A percentile compares a stretch with the other conserved stretches of the same genome.
phyloP scores from a whole-genome alignment of 2,797 vertebrate genomes.

The Melanotaenia boesemani region DNA sequence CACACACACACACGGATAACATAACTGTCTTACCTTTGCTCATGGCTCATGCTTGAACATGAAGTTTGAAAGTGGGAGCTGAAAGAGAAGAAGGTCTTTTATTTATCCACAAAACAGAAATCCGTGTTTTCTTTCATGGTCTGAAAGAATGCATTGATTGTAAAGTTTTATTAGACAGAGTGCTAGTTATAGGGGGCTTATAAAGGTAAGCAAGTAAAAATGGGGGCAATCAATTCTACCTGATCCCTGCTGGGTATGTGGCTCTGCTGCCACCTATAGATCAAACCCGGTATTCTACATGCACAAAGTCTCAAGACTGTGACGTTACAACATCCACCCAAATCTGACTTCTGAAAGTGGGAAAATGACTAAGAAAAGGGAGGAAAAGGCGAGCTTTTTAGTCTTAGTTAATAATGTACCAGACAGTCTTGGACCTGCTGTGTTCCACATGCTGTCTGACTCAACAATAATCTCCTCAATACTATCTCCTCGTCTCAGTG shows the following conservation, averaged over 20 bases:
- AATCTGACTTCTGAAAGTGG: constrained; percentile 19
- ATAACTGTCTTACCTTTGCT: constrained; percentile 68
- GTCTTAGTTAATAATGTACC: constrained; percentile 11
- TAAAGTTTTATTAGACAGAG: constrained; percentile 47
- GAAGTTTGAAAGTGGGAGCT: constrained; percentile 71
- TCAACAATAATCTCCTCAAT: constrained; percentile 39
- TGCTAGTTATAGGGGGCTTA: constrained; percentile 27
- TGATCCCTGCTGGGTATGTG: constrained; percentile 59
- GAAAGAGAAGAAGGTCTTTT: constrained; percentile 49
- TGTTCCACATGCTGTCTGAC: constrained; percentile 35
- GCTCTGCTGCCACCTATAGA: constrained; percentile 77
- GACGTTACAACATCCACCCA: constrained; percentile 29
- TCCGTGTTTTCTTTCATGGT: constrained; percentile 17
- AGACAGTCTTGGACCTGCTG: constrained; percentile 8
- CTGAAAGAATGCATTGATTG: constrained; percentile 45
- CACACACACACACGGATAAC: not conserved
- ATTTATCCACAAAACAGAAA: constrained; percentile 33
- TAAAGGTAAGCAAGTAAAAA: constrained; percentile 41
- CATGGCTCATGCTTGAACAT: constrained; percentile 71
- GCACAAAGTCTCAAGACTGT: constrained; percentile 26
- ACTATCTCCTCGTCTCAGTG: constrained; percentile 29
- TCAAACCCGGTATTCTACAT: constrained; percentile 42
- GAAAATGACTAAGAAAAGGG: not conserved
- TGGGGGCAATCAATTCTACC: constrained; percentile 31
- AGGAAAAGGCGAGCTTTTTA: not conserved